phyloP scores from a whole-genome alignment of 2,888 invertebrate species.

The Carabus problematicus region DNA sequence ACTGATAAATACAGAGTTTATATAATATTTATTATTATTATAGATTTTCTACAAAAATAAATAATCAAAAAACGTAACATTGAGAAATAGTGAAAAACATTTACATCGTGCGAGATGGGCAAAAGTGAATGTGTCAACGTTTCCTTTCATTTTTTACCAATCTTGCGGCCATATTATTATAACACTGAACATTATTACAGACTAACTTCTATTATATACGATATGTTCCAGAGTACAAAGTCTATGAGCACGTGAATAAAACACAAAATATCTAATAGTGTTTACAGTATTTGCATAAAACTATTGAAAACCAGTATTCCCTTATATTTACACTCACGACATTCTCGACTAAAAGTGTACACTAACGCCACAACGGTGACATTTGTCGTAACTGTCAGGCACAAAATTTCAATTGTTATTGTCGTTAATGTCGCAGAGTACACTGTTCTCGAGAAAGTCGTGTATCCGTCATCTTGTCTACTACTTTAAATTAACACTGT shows the following conservation, averaged over 20 bases:
- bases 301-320: neutral
- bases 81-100: neutral
- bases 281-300: neutral
- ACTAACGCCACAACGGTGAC: no score
- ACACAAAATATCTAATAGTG: neutral
- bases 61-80: slow-evolving; percentile 13
- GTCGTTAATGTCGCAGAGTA: no score
- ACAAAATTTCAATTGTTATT: no score
- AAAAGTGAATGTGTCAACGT: slow-evolving; percentile 6
- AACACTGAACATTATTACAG: neutral
- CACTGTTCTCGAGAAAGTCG: no score
- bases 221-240: neutral
- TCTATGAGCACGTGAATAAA: neutral
- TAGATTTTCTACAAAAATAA: slow-evolving; percentile 34
- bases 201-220: no score
- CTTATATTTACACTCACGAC: neutral
- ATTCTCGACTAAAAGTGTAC: no score
- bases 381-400: no score
- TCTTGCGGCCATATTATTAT: slow-evolving; percentile 10
- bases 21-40: slow-evolving; percentile 12
- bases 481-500: no score
- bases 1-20: slow-evolving; percentile 30
- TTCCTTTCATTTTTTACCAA: no score
- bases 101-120: slow-evolving; percentile 2
- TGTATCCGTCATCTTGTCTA: no score